Conservation (phyloP, 2,797 vertebrate genomes). For the Gorsachius magnificus region DNA sequence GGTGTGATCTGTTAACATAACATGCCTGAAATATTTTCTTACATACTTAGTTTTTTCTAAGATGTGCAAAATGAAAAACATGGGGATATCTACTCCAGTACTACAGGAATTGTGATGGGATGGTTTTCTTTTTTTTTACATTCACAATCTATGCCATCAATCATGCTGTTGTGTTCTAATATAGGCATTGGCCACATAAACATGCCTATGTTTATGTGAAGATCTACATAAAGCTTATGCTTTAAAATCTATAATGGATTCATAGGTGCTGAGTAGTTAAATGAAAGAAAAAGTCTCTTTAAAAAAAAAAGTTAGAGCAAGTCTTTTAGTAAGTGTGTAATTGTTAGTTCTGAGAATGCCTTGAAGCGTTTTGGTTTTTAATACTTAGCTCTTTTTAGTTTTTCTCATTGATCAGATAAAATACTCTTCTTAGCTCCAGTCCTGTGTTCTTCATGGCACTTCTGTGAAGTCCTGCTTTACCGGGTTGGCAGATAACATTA, state of each 20-base stretch:
- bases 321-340: not conserved
- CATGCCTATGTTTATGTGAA: not conserved
- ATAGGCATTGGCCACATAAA: not conserved
- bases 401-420: not conserved
- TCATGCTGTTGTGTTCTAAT: not conserved
- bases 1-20: slow-evolving; percentile 48
- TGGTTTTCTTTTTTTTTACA: not conserved
- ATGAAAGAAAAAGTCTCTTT: not conserved
- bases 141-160: rapidly evolving
- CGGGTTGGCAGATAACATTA: not conserved
- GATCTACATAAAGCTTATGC: not conserved
- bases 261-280: not conserved
- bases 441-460: not conserved
- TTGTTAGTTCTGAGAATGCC: not conserved
- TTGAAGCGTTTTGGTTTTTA: not conserved
- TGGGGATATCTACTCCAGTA: not conserved
- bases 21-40: slow-evolving; percentile 51
- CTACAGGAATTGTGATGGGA: not conserved
- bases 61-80: not conserved
- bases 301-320: not conserved
- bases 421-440: not conserved
- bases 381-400: not conserved
- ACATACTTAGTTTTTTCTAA: slow-evolving; percentile 33
- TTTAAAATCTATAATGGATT: not conserved
- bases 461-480: not conserved